Evolutionary conservation across 2,797 vertebrate species (phyloP).

Genomic region (Rhinoraja longicauda): DNA sequence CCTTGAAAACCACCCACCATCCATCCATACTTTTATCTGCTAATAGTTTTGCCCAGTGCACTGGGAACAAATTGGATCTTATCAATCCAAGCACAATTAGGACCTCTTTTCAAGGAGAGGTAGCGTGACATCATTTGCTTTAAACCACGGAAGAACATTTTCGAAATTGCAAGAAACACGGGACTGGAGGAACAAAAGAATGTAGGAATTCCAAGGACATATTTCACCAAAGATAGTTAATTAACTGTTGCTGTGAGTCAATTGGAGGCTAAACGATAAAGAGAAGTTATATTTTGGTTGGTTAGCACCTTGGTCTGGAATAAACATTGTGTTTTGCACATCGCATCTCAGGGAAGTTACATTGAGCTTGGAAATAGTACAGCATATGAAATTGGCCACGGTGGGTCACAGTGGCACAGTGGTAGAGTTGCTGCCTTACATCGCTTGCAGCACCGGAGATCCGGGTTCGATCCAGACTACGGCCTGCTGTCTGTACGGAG

Average conservation of each 20-base stretch:
- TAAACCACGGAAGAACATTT: not conserved
- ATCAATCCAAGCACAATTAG: too few species aligned
- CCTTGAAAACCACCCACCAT: too few species aligned
- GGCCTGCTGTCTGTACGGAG: too few species aligned
- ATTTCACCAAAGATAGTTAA: not conserved
- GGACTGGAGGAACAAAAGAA: not conserved
- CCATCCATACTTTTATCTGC: not conserved
- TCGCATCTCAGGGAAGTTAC: not conserved
- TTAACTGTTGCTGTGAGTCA: not conserved
- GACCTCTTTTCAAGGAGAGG: not conserved
- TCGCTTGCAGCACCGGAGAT: too few species aligned
- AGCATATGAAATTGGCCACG: not conserved
- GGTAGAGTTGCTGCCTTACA: too few species aligned
- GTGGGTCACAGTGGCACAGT: too few species aligned
- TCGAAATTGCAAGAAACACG: not conserved
- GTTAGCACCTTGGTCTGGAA: not conserved
- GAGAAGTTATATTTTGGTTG: not conserved
- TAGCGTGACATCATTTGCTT: not conserved
- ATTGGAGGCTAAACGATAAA: not conserved
- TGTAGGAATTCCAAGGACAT: not conserved
- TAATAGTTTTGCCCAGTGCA: not conserved
- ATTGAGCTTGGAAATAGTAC: not conserved
- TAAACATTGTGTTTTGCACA: not conserved
- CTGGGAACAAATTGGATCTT: too few species aligned
- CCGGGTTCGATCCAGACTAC: too few species aligned